These are phyloP conservation scores for Spizella passerina DNA, from an alignment of 2,797 vertebrate species.

Conservation along the genomic window DNA sequence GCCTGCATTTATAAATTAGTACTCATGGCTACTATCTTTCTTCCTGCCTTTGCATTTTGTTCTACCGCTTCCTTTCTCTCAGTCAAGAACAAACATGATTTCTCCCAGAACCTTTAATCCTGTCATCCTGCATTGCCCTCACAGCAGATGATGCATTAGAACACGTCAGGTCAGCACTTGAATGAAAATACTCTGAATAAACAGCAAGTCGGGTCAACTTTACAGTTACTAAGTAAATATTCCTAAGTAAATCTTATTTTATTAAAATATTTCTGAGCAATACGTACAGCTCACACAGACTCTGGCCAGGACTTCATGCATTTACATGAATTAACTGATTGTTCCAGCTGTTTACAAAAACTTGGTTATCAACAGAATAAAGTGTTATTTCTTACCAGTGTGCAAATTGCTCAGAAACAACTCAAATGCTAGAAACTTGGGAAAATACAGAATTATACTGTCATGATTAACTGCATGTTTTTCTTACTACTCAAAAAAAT, in stretches of 20 bases:
- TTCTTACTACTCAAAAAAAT: not conserved
- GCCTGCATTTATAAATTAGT: not conserved
- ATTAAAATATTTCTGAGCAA: not conserved
- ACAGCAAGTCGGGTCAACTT: not conserved
- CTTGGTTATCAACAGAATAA: not conserved
- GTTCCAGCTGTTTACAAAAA: not conserved
- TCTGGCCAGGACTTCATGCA: not conserved
- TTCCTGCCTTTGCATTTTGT: not conserved
- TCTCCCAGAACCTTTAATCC: not conserved
- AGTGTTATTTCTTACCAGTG: not conserved
- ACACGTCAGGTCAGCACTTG: not conserved
- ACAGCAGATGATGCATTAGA: not conserved
- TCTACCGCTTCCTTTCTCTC: not conserved
- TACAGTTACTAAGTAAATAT: not conserved
- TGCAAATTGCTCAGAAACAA: not conserved
- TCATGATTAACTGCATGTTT: not conserved
- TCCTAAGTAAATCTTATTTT: not conserved
- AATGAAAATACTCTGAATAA: not conserved
- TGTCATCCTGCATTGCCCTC: not conserved
- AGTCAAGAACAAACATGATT: slow-evolving; percentile 24
- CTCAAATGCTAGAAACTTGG: not conserved
- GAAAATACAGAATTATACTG: not conserved
- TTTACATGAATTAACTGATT: not conserved
- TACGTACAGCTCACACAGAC: not conserved
- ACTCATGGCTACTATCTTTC: not conserved